Base-by-base conservation (phyloP, 2,113 vertebrate species). In the Phoxinus phoxinus region DNA sequence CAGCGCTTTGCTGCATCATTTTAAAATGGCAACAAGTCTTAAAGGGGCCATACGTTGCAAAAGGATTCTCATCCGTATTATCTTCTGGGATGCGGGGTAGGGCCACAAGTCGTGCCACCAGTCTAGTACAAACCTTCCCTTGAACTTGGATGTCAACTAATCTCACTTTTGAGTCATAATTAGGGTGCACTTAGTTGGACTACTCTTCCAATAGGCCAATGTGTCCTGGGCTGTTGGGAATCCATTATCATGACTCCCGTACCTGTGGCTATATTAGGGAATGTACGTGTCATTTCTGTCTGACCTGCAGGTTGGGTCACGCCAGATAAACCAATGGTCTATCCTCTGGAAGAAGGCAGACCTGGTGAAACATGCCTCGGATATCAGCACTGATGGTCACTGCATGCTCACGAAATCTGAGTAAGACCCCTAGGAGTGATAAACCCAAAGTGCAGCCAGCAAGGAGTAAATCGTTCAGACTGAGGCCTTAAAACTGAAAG, bases 401-500 rank as follows among this genome's bases (percentile, higher is more conserved):
- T 3, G 27, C 8, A 23, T 71, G 30, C 21, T 85, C 58, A 25
- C 32, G 3, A 13, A 79, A 71, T 6, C 46, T 11, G 6, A 85
- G 41, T 13, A 85, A 48, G 11, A 85, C 84, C 9, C 61, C 84
- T 1, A 85, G 6, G 1, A 79, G 30, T 37, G 73, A 84, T 12
- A 48, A 15, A 4, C 86, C 63, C 21, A 84, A 48, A 2, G 46
- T 48, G 11, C 61, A 53, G 3, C 73, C 81, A 58, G 81, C 32
- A 1, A 87, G 74, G 1, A 79, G 32, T 0, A 6, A 71, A 4
- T 87, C n/a, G 41, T 58, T 87, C 3, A 84, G 17, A 10, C 27
- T 84, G 10, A 56, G 73, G 1, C 51, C 86, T 46, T 8, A 23
- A 15, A 63, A 48, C 61, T 67, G 8, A 35, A 78, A 85, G 25